Evolutionary conservation across 2,888 invertebrate species (phyloP).

Genomic region (Mesorhabditis belari): DNA sequence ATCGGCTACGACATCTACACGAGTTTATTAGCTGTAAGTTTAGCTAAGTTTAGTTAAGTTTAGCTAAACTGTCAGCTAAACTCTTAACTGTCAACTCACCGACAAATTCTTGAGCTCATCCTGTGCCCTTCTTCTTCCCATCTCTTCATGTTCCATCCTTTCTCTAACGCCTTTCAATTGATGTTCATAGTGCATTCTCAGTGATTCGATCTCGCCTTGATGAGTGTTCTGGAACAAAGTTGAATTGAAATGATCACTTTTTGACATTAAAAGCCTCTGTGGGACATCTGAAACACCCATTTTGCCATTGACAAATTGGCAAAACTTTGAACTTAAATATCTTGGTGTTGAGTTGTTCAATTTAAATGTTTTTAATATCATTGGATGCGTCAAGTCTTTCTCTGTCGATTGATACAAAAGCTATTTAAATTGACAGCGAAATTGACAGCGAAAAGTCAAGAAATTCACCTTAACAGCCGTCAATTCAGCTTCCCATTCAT

Average conservation of each 20-base stretch:
- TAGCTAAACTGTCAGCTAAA: too few species aligned
- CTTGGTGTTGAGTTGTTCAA: constrained; percentile 21
- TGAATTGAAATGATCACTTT: background rate
- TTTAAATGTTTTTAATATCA: too few species aligned
- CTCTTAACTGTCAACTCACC: background rate
- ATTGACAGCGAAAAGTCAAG: background rate
- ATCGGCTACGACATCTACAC: too few species aligned
- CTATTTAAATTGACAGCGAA: background rate
- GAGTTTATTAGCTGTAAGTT: too few species aligned
- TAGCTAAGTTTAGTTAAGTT: too few species aligned
- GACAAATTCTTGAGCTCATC: constrained; percentile 34
- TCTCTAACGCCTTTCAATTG: constrained; percentile 33
- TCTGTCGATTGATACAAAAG: too few species aligned
- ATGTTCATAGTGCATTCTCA: constrained; percentile 38
- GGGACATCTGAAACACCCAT: background rate
- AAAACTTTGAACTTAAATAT: constrained; percentile 25
- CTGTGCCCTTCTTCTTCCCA: constrained; percentile 30
- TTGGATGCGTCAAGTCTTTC: too few species aligned
- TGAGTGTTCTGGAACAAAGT: constrained; percentile 24
- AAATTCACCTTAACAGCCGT: constrained; percentile 12
- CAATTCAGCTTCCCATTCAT: constrained; percentile 22
- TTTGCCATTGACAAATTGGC: background rate
- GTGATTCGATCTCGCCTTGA: constrained; percentile 31
- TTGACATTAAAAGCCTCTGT: background rate
- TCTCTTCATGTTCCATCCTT: constrained; percentile 36